Evolutionary conservation across 2,888 invertebrate species (phyloP).

Genomic region (Parnassius smintheus): DNA sequence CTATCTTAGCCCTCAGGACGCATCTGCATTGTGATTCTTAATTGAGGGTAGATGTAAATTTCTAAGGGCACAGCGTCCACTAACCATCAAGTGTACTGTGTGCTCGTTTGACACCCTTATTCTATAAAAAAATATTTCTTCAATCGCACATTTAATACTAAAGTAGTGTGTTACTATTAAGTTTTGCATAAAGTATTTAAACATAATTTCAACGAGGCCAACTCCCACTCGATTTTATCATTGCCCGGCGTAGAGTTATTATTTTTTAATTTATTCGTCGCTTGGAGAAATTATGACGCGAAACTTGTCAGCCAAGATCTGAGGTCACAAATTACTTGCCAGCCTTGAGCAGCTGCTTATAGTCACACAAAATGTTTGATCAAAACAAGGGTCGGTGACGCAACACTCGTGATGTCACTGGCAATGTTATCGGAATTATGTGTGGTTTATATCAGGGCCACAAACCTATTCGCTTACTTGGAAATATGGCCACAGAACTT

Average conservation of each 20-base stretch:
- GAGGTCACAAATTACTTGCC: slow-evolving; percentile 9
- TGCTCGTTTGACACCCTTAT: no score
- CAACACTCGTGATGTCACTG: slow-evolving; percentile 20
- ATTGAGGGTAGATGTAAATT: no score
- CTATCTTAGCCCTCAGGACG: no score
- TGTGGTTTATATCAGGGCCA: slow-evolving; percentile 20
- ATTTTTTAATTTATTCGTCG: not conserved
- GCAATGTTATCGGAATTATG: slow-evolving; percentile 18
- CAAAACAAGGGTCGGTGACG: slow-evolving; percentile 20
- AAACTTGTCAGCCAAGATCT: slow-evolving; percentile 3
- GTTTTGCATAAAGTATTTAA: not conserved
- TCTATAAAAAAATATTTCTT: no score
- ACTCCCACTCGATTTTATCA: not conserved
- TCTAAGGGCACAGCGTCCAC: no score
- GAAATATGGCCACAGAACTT: not conserved
- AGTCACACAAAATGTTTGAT: slow-evolving; percentile 10
- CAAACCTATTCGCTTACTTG: slow-evolving; percentile 8
- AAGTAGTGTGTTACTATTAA: not conserved
- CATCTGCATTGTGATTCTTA: no score
- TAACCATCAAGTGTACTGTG: no score
- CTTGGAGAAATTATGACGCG: slow-evolving; percentile 4
- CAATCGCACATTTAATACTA: no score
- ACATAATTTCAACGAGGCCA: not conserved
- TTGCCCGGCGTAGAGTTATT: not conserved
- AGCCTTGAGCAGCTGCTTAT: slow-evolving; percentile 14